Conservation (phyloP, 2,797 vertebrate species). For the Acipenser oxyrinchus region DNA sequence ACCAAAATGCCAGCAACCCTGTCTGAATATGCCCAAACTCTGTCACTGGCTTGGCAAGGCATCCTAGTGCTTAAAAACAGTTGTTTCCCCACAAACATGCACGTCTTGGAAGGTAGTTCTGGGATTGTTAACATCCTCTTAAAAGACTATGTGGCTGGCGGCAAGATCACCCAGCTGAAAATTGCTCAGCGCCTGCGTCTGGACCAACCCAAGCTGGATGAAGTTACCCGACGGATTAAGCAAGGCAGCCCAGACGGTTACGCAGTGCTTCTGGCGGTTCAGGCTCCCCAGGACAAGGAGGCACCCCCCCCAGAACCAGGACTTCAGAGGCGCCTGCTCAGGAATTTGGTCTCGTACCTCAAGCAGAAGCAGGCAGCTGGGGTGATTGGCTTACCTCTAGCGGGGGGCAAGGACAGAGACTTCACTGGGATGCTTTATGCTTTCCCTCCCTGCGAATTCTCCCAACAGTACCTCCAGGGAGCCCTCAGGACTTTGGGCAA, state of each 20-base stretch:
- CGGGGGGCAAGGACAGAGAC: conserved; percentile 77
- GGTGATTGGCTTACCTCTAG: conserved; percentile 87
- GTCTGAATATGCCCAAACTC: conserved; percentile 76
- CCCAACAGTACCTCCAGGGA: conserved; percentile 88
- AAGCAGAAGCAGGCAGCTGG: conserved; percentile 97
- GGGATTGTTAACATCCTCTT: conserved; percentile 74
- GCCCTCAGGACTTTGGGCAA: conserved; percentile 85
- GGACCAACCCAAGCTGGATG: conserved; percentile 92
- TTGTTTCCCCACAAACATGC: conserved; percentile 91
- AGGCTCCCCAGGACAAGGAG: conserved; percentile 67
- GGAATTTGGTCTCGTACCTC: conserved; percentile 96
- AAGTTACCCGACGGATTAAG: conserved; percentile 86
- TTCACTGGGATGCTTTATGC: conserved; percentile 89
- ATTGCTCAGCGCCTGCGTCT: conserved; percentile 92
- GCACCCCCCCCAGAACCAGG: conserved; percentile 71
- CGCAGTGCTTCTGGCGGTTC: conserved; percentile 83
- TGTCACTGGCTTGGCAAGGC: conserved; percentile 83
- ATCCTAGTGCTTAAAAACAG: conserved; percentile 95
- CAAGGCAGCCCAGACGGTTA: conserved; percentile 83
- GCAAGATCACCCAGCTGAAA: conserved; percentile 81
- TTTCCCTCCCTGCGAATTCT: conserved; percentile 94
- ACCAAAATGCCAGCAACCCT: conserved; percentile 64
- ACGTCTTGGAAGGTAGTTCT: conserved; percentile 85
- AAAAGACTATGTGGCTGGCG: conserved; percentile 66
- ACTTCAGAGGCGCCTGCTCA: conserved; percentile 85